phyloP scores from a whole-genome alignment of 2,888 invertebrate genomes.

The Shargacucullia verbasci region DNA sequence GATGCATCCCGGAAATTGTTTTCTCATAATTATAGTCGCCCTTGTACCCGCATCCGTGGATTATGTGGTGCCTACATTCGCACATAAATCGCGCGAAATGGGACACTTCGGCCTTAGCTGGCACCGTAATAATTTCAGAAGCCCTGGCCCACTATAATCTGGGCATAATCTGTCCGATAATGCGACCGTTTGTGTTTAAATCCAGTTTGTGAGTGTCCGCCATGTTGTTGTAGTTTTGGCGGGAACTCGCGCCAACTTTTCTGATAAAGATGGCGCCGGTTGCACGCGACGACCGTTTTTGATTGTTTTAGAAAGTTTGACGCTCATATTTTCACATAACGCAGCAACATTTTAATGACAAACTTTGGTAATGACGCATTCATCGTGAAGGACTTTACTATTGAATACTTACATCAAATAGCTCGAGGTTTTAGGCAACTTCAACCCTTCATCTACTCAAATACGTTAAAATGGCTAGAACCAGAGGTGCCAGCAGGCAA shows the following conservation, averaged over 20 bases:
- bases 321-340: conserved; percentile 53
- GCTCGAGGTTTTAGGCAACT: too few relatives aligned
- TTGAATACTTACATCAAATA: too few relatives aligned
- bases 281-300: conserved; percentile 63
- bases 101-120: conserved; percentile 86
- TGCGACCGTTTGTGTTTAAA: conserved; percentile 84
- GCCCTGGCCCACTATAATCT: conserved; percentile 86
- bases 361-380: conserved; percentile 57
- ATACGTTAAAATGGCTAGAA: conserved; percentile 4
- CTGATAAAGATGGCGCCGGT: conserved; percentile 77
- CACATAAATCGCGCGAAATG: conserved; percentile 87
- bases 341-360: conserved; percentile 49
- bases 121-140: conserved; percentile 86
- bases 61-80: conserved; percentile 84
- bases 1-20: conserved; percentile 87
- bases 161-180: conserved; percentile 88
- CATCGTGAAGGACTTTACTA: conserved; percentile 22
- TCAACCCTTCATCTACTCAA: too few relatives aligned
- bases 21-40: conserved; percentile 87
- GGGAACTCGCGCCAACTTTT: conserved; percentile 67
- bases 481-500: neutral
- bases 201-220: conserved; percentile 75
- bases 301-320: conserved; percentile 61
- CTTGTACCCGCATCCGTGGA: conserved; percentile 75
- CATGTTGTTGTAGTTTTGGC: conserved; percentile 80